Evolutionary conservation across 2,888 invertebrate species (phyloP), one percentile per base, ranked within the genome.

Genomic region (Mesorhabditis belari): DNA sequence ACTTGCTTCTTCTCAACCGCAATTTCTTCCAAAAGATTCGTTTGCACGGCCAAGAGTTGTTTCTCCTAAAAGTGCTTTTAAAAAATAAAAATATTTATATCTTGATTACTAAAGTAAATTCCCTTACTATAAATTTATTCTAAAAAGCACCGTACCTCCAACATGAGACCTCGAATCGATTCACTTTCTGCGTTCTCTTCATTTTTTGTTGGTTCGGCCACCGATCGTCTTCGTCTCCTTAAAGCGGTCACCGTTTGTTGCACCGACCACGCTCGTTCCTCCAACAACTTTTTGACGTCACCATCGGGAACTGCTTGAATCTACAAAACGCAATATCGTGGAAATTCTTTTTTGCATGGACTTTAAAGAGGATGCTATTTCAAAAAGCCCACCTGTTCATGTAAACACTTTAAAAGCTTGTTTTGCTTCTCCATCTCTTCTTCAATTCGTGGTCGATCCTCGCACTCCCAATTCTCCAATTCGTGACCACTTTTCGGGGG

Each of bases 401-500:
- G 79, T 35, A 80, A 56, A 55, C 71, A 62, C 17, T 70, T 60
- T 51, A 80, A 62, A 49, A 76, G 60, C 55, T 68, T 72, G 60
- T 74, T 66, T 64, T 80, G 80, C 55, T 76, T 74, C 35, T 23
- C 23, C 59, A 80, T 63, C 63, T 80, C 80, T 17, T 70, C 68
- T 26, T 66, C 65, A 21, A 78, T 63, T 35, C 62, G 44, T 12
- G 60, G 63, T 25, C 67, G 64, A 53, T 67, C 67, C n/a, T 64
- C 68, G n/a, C 67, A 69, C 49, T 71, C 57, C 69, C 76, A 73
- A 28, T 64, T 60, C 21, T 73, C 69, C n/a, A 75, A 54, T 44
- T 64, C 62, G 1, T 51, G 51, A 5, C 64, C 58, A 5, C 57
- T 57, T 51, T 61, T 35, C n/a, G 76, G 75, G 49, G 63, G 67